These are phyloP conservation scores for Paraplagusia blochii DNA, from an alignment of 2,113 vertebrate species.

Conservation along the genomic window DNA sequence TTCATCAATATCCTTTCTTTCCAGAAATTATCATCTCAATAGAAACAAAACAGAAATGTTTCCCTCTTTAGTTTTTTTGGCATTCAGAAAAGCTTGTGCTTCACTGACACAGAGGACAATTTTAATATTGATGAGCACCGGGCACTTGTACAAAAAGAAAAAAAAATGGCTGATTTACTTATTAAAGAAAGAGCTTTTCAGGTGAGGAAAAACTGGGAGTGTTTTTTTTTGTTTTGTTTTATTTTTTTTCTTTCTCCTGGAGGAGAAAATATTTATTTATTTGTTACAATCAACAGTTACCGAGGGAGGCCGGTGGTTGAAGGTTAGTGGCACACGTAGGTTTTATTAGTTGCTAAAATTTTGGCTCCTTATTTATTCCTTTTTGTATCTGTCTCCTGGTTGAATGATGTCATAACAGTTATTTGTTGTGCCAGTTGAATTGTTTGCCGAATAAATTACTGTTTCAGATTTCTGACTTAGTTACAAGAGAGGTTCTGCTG, in stretches of 20 bases:
- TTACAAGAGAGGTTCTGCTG: constrained; percentile 46
- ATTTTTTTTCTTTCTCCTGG: constrained; percentile 71
- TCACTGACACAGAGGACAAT: constrained; percentile 71
- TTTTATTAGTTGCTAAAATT: constrained; percentile 66
- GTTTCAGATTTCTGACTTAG: constrained; percentile 84
- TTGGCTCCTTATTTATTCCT: constrained; percentile 88
- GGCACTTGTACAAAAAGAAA: constrained; percentile 75
- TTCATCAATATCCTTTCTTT: constrained; percentile 6
- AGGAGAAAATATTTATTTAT: constrained; percentile 83
- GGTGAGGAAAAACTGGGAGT: constrained; percentile 73
- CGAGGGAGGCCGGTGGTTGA: constrained; percentile 51
- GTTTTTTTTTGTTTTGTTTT: no score
- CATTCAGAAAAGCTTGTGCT: constrained; percentile 69
- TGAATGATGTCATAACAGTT: constrained; percentile 92
- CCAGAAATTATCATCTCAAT: constrained; percentile 39
- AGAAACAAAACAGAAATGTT: constrained; percentile 51
- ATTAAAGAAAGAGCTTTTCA: constrained; percentile 78
- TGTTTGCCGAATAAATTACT: constrained; percentile 97
- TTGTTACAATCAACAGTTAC: constrained; percentile 56
- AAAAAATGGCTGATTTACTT: constrained; percentile 64
- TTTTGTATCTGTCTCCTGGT: constrained; percentile 85
- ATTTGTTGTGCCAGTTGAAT: constrained; percentile 98
- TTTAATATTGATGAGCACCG: constrained; percentile 65
- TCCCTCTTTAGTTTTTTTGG: constrained; percentile 45
- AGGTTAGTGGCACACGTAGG: constrained; percentile 79